Conservation (phyloP, 2,888 invertebrate species). For the Hirtodrosophila histrioides region DNA sequence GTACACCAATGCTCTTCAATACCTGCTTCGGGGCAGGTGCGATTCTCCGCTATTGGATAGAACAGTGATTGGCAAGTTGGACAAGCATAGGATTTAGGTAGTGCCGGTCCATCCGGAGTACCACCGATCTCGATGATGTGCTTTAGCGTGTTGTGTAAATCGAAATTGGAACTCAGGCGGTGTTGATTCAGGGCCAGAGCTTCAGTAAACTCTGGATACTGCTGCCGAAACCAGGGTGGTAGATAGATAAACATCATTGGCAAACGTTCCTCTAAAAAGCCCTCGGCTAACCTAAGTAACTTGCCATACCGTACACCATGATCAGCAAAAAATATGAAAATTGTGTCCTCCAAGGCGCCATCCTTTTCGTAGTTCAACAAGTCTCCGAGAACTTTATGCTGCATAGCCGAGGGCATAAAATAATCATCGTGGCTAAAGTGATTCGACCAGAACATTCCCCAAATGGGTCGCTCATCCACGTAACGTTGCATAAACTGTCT, state of each 20-base stretch:
- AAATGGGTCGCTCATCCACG: slow-evolving; percentile 86
- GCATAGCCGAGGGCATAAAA: slow-evolving; percentile 87
- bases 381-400: slow-evolving; percentile 86
- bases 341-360: slow-evolving; percentile 87
- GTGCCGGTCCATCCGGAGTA: slow-evolving; percentile 55
- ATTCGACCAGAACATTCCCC: slow-evolving; percentile 91
- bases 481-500: slow-evolving; percentile 88
- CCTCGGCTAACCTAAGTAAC: slow-evolving; percentile 86
- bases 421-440: slow-evolving; percentile 89
- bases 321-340: slow-evolving; percentile 89
- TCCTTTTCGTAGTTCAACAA: slow-evolving; percentile 85
- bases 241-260: slow-evolving; percentile 89
- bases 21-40: slow-evolving; percentile 88
- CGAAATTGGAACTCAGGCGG: slow-evolving; percentile 89
- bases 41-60: slow-evolving; percentile 85
- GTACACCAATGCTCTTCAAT: slow-evolving; percentile 90
- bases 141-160: slow-evolving; percentile 88
- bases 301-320: slow-evolving; percentile 90
- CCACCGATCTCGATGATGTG: slow-evolving; percentile 87
- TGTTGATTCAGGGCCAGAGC: slow-evolving; percentile 87
- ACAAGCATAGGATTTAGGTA: slow-evolving; percentile 85
- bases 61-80: slow-evolving; percentile 88
- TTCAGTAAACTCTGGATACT: slow-evolving; percentile 85
- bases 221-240: slow-evolving; percentile 87
- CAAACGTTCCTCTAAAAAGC: slow-evolving; percentile 91